Evolutionary conservation across 2,797 vertebrate genomes (phyloP).

Genomic region (Heteromormyrus szaboi): DNA sequence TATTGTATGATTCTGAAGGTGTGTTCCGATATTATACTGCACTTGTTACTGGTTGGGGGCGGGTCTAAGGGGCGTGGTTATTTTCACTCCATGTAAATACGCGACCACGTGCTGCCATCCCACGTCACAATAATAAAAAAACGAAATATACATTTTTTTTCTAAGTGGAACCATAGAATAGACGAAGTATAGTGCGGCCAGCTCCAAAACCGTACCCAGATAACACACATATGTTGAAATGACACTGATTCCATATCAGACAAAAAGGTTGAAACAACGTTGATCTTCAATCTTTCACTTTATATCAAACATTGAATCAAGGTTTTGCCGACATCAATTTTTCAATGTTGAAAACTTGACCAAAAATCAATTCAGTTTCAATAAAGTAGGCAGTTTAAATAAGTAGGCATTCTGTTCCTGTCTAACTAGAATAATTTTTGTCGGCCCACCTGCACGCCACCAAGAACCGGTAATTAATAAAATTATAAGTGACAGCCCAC

Average conservation of each 20-base stretch:
- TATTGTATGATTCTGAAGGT: neutral
- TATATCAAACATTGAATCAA: too few species aligned
- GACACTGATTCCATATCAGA: too few species aligned
- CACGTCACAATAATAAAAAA: neutral
- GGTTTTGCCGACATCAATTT: too few species aligned
- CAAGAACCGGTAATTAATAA: neutral
- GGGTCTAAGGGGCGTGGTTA: neutral
- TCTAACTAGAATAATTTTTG: neutral
- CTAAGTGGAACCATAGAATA: neutral
- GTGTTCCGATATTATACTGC: neutral
- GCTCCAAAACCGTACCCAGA: neutral
- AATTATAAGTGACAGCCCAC: neutral
- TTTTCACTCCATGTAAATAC: neutral
- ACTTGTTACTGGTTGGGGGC: neutral
- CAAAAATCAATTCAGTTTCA: too few species aligned
- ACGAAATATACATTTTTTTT: neutral
- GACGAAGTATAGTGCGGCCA: neutral
- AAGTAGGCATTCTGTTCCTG: neutral
- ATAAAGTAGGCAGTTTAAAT: neutral
- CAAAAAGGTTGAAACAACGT: too few species aligned
- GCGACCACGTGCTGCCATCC: neutral
- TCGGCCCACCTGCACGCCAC: neutral
- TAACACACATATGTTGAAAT: too few species aligned
- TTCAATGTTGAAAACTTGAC: too few species aligned
- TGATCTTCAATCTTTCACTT: too few species aligned